A percentile compares a stretch with the other conserved stretches of the same genome.
phyloP scores from a whole-genome alignment of 2,113 vertebrate genomes.

The Eubucco bourcierii region DNA sequence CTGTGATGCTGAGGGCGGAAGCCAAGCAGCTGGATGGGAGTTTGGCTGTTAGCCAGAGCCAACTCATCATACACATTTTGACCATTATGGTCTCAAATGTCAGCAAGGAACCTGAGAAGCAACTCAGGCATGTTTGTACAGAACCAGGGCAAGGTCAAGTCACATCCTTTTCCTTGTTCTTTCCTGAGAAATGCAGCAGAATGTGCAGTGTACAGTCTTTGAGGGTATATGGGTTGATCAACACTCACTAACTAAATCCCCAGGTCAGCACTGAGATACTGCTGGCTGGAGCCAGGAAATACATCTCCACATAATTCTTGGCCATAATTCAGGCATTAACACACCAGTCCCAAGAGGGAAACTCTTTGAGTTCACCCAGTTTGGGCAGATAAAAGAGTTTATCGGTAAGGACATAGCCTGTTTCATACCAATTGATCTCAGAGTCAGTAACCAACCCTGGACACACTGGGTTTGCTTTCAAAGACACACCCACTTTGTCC shows the following conservation, averaged over 20 bases:
- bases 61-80: neutral
- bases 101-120: neutral
- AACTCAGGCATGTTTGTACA: neutral
- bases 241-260: neutral
- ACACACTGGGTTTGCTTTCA: neutral
- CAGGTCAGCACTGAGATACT: neutral
- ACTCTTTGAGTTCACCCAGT: neutral
- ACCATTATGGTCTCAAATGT: neutral
- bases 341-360: neutral
- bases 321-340: neutral
- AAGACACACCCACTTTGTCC: fast-evolving
- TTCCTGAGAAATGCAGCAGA: neutral
- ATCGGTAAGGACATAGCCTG: neutral
- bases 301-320: neutral
- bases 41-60: neutral
- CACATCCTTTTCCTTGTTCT: neutral
- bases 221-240: neutral
- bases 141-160: neutral
- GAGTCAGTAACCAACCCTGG: neutral
- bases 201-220: fast-evolving
- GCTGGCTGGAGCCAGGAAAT: neutral
- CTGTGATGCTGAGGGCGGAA: neutral
- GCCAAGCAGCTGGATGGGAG: neutral
- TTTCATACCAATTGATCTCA: neutral
- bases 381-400: neutral